Percentiles rank a stretch among this genome's conserved stretches.
Evolutionary conservation across 92 coral and sea anemone genomes (phyloP).

Genomic region (Palythoa grandis): DNA sequence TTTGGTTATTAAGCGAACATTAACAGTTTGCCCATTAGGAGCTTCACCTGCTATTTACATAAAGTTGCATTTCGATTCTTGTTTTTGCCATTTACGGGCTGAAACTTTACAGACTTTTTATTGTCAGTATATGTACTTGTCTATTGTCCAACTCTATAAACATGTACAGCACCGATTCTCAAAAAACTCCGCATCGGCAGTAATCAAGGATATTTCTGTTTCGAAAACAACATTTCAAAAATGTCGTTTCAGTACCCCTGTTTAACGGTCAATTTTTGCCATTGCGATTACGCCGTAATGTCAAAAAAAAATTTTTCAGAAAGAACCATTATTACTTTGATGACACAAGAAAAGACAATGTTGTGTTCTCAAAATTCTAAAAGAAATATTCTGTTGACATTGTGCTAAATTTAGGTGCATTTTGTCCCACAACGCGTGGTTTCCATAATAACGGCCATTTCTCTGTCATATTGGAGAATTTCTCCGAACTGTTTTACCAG

Average conservation of each 20-base stretch:
- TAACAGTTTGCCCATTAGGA: neutral
- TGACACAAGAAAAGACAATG: neutral
- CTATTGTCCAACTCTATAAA: conserved; percentile 19
- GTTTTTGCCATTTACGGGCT: conserved; percentile 15
- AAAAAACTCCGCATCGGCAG: neutral
- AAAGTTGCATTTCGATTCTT: conserved; percentile 30
- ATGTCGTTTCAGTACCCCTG: conserved; percentile 22
- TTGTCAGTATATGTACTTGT: conserved; percentile 7
- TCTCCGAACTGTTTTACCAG: conserved; percentile 15
- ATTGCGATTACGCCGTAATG: neutral
- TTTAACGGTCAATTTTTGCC: conserved; percentile 24
- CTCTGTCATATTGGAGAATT: conserved; percentile 15
- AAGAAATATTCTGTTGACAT: conserved; percentile 1
- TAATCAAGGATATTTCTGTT: neutral
- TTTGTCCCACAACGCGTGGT: neutral
- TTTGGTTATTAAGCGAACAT: conserved; percentile 9
- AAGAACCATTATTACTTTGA: neutral
- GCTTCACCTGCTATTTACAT: conserved; percentile 8
- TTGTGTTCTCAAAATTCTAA: neutral
- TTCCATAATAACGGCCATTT: conserved; percentile 18
- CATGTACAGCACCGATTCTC: neutral
- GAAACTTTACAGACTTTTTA: neutral
- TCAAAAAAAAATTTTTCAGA: neutral
- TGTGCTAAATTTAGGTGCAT: conserved; percentile 7
- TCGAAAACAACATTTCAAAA: conserved; percentile 14